Evolutionary conservation across 2,797 vertebrate species (phyloP).

Genomic region (Pseudochaenichthys georgianus): DNA sequence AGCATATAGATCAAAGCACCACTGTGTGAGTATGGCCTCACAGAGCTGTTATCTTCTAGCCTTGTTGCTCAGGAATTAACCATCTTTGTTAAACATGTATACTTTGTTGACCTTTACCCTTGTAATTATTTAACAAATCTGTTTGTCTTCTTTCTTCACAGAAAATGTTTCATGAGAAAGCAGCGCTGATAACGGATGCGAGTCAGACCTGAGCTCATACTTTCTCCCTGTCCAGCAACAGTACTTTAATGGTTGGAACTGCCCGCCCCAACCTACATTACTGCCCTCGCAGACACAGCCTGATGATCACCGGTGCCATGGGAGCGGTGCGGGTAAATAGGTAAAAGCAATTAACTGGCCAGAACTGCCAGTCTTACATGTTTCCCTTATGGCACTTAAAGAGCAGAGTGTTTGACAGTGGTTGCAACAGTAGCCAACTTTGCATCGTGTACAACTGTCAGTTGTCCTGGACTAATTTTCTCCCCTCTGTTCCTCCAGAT

Average conservation of each 20-base stretch:
- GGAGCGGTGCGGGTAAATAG: slow-evolving; percentile 89
- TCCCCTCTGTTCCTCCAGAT: slow-evolving; percentile 73
- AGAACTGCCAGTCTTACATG: not conserved
- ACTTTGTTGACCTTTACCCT: not conserved
- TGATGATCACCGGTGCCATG: slow-evolving; percentile 87
- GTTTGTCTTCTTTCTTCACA: slow-evolving; percentile 41
- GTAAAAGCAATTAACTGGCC: slow-evolving; percentile 61
- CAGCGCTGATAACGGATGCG: slow-evolving; percentile 47
- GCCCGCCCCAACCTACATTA: slow-evolving; percentile 77
- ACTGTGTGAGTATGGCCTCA: accelerated
- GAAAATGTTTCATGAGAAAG: slow-evolving; percentile 63
- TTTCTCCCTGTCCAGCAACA: slow-evolving; percentile 66
- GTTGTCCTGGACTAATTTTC: not conserved
- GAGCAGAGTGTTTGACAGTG: not conserved
- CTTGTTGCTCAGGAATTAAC: not conserved
- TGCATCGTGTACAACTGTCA: not conserved
- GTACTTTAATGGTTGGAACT: slow-evolving; percentile 84
- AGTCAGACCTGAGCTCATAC: slow-evolving; percentile 67
- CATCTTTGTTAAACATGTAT: not conserved
- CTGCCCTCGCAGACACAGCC: slow-evolving; percentile 82
- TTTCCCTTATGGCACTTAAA: not conserved
- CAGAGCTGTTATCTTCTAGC: not conserved
- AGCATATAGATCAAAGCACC: not conserved
- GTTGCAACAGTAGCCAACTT: not conserved
- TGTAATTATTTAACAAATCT: not conserved